Evolutionary conservation across 2,888 invertebrate species (phyloP), one percentile per base, ranked within the genome.

Genomic region (Euplagia quadripunctaria): DNA sequence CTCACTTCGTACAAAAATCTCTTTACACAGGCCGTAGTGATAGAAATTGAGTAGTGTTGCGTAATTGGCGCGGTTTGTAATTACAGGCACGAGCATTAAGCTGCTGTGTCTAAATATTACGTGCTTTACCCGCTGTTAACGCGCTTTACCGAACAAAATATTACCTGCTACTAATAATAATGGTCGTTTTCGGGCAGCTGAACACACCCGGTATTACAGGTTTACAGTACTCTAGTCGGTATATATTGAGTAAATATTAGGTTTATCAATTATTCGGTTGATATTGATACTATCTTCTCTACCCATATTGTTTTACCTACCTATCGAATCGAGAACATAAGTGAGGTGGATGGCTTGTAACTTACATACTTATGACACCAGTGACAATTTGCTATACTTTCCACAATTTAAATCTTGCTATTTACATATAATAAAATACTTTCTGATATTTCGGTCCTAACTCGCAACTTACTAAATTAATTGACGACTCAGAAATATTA

Each of bases 41-140:
- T 82, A 84, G 79, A 82, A 83, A 84, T 78, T 79, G 83, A 85
- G 80, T 80, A 82, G 76, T 74, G 78, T 80, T 76, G 71, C 74
- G 82, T 85, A 87, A 88, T 85, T 86, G 84, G 79, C 75, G 73
- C 73, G 70, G 79, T 73, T 66, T 76, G 79, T 84, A 82, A 87
- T 86, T 85, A 86, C 78, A 67, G 70, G 74, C 69, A 43, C n/a
- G 55, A 71, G 67, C 63, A 67, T 66, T 64, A 55, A 61, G 31
- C 55, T 41, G 49, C 58, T 70, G 46, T 51, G 11, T 71, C 72
- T 73, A 68, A 76, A 77, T 80, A 75, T 78, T 70, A 76, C 68
- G 67, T 70, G 43, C 58, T 64, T 42, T 43, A 58, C 52, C 55
- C 41, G 70, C 55, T 3, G 52, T 61, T 46, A 68, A 14, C 31